Conservation (phyloP, 2,888 invertebrate genomes). For the Netelia inedita region DNA sequence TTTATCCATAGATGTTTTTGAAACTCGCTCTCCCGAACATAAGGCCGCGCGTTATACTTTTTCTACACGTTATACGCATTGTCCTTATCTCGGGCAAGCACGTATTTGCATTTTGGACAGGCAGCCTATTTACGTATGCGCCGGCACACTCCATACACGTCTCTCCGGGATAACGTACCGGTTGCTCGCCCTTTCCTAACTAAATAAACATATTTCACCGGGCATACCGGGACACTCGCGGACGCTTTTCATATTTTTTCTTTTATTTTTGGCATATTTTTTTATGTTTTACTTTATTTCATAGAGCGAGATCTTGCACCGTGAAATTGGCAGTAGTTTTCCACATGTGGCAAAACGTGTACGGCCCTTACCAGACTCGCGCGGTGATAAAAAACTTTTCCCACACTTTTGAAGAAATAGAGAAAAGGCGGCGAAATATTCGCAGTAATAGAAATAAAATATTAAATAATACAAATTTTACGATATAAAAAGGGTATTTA, state of each 20-base stretch:
- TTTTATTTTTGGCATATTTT: constrained; percentile 1
- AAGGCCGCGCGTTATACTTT: constrained; percentile 31
- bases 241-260: constrained; percentile 34
- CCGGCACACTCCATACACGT: constrained; percentile 80
- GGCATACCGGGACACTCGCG: constrained; percentile 24
- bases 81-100: constrained; percentile 81
- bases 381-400: too few relatives aligned
- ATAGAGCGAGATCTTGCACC: constrained; percentile 1
- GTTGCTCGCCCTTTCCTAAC: constrained; percentile 73
- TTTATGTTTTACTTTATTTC: too few relatives aligned
- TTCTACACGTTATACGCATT: constrained; percentile 36
- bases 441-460: too few relatives aligned
- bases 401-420: too few relatives aligned
- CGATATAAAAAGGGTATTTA: too few relatives aligned
- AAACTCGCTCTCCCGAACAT: constrained; percentile 38
- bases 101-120: constrained; percentile 81
- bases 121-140: constrained; percentile 82
- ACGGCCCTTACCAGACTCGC: too few relatives aligned
- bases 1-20: constrained; percentile 35
- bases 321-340: not conserved
- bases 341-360: too few relatives aligned
- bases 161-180: constrained; percentile 67
- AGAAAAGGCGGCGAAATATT: too few relatives aligned
- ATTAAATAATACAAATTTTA: too few relatives aligned
- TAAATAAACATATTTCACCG: constrained; percentile 75